Evolutionary conservation across 2,888 invertebrate species (phyloP).

Genomic region (Chrysina gloriosa): DNA sequence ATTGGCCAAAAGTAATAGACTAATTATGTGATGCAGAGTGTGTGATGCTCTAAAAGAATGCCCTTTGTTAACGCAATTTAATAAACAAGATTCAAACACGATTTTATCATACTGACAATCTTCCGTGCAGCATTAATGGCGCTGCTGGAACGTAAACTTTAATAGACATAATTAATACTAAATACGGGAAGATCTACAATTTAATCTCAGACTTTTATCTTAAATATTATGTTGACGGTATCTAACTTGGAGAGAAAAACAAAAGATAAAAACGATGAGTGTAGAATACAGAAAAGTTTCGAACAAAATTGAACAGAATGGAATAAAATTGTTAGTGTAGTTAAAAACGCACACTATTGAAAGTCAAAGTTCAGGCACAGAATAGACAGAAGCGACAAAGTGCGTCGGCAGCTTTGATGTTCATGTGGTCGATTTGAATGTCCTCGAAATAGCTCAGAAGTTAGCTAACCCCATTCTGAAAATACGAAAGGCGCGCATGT

Average conservation of each 20-base stretch:
- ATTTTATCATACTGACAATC: no score
- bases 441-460: no score
- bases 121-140: neutral
- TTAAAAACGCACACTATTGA: neutral
- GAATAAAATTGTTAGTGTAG: neutral
- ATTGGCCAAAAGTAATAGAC: no score
- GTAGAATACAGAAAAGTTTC: neutral
- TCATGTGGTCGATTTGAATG: no score
- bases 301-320: neutral
- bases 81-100: no score
- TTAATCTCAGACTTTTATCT: conserved; percentile 37
- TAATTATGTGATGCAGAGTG: no score
- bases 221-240: conserved; percentile 15
- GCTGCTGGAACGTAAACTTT: neutral
- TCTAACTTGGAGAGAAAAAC: neutral
- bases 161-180: conserved; percentile 30
- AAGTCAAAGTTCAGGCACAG: conserved; percentile 6
- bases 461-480: neutral
- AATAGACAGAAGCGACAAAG: no score
- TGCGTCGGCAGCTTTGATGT: no score
- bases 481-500: neutral
- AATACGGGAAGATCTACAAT: conserved; percentile 35
- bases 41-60: no score
- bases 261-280: neutral
- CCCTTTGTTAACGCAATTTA: no score